Conservation (phyloP, 2,888 invertebrate genomes). For the Drosophila pegasa region DNA sequence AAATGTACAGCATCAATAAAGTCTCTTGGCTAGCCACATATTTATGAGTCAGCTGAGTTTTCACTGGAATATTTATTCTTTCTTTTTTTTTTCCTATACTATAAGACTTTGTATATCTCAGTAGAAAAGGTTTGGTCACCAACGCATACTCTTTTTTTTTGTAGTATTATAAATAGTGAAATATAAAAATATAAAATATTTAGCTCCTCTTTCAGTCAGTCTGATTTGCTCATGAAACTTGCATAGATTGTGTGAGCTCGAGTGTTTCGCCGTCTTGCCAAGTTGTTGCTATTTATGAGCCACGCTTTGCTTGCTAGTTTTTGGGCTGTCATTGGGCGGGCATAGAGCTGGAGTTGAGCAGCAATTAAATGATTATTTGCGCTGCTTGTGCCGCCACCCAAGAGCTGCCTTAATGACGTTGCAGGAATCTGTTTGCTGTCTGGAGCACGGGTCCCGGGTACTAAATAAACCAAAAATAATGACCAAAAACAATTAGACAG, state of each 20-base stretch:
- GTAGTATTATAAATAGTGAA: too few species aligned
- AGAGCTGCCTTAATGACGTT: constrained; percentile 49
- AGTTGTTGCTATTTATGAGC: constrained; percentile 53
- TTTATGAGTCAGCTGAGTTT: too few species aligned
- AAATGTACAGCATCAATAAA: too few species aligned
- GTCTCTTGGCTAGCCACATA: too few species aligned
- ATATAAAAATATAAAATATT: neutral
- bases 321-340: constrained; percentile 11
- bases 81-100: too few species aligned
- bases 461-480: constrained; percentile 45
- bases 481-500: constrained; percentile 70
- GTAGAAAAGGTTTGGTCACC: too few species aligned
- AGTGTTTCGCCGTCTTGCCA: constrained; percentile 3
- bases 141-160: too few species aligned
- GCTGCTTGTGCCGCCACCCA: constrained; percentile 26
- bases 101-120: too few species aligned
- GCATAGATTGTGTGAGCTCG: neutral
- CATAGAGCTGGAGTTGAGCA: constrained; percentile 10
- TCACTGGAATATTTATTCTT: too few species aligned
- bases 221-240: neutral
- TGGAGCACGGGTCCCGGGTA: constrained; percentile 14
- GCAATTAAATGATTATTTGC: constrained; percentile 68
- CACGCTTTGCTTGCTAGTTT: constrained; percentile 41
- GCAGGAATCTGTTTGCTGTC: constrained; percentile 54
- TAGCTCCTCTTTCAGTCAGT: neutral